A percentile compares a stretch with the other conserved stretches of the same genome.
phyloP scores from a whole-genome alignment of 2,888 invertebrate species.

The Ormyrus thymus region DNA sequence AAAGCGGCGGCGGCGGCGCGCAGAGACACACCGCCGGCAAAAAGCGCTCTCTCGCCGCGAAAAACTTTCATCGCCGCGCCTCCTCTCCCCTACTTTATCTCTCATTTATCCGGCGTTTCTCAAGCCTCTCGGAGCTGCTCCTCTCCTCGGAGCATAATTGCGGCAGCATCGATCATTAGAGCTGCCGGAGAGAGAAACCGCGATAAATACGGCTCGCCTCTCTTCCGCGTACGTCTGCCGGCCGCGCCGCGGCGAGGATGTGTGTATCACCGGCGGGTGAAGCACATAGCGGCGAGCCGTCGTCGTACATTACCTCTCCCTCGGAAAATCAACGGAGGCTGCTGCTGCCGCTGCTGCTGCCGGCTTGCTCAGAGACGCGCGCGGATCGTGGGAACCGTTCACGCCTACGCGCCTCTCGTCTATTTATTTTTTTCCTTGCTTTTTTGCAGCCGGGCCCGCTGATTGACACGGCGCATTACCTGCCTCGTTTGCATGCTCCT shows the following conservation, averaged over 20 bases:
- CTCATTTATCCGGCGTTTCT: constrained; percentile 37
- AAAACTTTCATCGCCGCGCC: neutral
- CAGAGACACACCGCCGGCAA: neutral
- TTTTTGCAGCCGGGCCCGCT: constrained; percentile 27
- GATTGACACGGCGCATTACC: constrained; percentile 45
- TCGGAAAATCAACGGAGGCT: too few species aligned
- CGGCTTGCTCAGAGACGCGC: constrained; percentile 56
- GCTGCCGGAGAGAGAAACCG: neutral
- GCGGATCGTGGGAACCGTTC: constrained; percentile 62
- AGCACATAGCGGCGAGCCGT: neutral
- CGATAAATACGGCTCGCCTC: constrained; percentile 11
- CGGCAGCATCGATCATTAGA: constrained; percentile 32
- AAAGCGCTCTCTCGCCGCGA: neutral
- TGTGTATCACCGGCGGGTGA: constrained; percentile 17
- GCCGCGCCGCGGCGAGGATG: neutral
- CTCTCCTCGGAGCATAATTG: constrained; percentile 14
- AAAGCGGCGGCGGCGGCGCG: too few species aligned
- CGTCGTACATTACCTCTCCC: constrained; percentile 58
- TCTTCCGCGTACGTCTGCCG: neutral
- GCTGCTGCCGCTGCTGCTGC: neutral
- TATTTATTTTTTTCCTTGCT: constrained; percentile 18
- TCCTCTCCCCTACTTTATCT: constrained; percentile 13
- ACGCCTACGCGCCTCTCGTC: constrained; percentile 57
- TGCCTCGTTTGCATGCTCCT: constrained; percentile 24
- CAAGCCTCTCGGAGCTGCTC: neutral